Evolutionary conservation across 2,888 invertebrate species (phyloP).

Genomic region (Phortica magna): DNA sequence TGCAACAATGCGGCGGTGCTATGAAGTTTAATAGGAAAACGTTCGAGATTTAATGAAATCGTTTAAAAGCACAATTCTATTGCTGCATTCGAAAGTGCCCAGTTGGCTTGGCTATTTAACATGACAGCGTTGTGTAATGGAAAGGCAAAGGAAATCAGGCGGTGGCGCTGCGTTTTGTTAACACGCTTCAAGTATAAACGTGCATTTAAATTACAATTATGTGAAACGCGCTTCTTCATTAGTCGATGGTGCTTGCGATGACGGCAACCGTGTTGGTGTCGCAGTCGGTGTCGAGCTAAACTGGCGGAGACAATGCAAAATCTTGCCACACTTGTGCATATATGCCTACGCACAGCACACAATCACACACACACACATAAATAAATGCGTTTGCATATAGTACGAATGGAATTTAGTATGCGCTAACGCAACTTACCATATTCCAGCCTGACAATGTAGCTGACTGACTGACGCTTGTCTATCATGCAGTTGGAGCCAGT

Average conservation of each 20-base stretch:
- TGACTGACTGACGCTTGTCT: conserved; percentile 25
- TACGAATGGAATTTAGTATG: too few species aligned
- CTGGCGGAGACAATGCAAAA: conserved; percentile 11
- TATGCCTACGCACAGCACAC: too few species aligned
- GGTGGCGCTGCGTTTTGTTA: conserved; percentile 37
- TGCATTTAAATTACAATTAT: too few species aligned
- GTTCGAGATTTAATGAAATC: not conserved
- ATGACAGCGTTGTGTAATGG: not conserved
- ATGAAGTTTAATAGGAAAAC: too few species aligned
- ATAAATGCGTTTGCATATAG: too few species aligned
- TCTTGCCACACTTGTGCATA: not conserved
- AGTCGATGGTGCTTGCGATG: too few species aligned
- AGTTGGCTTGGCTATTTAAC: not conserved
- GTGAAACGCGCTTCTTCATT: conserved; percentile 60
- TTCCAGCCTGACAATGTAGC: too few species aligned
- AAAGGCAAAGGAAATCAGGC: conserved; percentile 8
- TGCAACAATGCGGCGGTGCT: too few species aligned
- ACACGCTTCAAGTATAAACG: conserved; percentile 40
- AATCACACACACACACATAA: too few species aligned
- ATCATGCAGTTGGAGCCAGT: conserved; percentile 1
- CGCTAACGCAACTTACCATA: too few species aligned
- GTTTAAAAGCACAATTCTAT: conserved; percentile 5
- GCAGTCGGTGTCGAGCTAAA: conserved; percentile 12
- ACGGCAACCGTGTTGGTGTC: not conserved
- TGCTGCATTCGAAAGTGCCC: conserved; percentile 6